Evolutionary conservation across 2,888 invertebrate genomes (phyloP).

Genomic region (Patella depressa): DNA sequence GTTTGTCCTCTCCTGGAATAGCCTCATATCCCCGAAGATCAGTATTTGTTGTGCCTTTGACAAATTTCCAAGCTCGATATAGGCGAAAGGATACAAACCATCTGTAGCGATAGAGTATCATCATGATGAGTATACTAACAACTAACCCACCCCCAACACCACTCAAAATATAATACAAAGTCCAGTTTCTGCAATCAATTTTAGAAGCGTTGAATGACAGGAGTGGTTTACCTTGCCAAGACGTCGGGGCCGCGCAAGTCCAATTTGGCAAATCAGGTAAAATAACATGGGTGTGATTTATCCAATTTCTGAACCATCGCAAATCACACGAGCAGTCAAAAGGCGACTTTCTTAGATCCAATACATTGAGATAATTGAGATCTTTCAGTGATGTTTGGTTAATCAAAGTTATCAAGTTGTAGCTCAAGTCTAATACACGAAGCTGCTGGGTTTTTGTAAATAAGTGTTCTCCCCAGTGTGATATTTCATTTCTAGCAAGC

Average conservation of each 20-base stretch:
- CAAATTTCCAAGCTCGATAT: constrained; percentile 14
- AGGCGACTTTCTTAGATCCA: constrained; percentile 86
- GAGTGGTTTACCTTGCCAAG: constrained; percentile 45
- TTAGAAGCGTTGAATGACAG: constrained; percentile 44
- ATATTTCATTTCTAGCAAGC: constrained; percentile 21
- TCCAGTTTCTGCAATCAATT: constrained; percentile 46
- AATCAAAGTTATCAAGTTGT: constrained; percentile 65
- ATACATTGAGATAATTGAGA: constrained; percentile 77
- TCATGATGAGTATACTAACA: constrained; percentile 24
- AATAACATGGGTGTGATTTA: constrained; percentile 80
- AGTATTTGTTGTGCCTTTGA: neutral
- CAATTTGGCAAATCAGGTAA: constrained; percentile 37
- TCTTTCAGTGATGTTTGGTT: constrained; percentile 73
- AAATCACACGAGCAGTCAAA: constrained; percentile 90
- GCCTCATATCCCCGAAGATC: constrained; percentile 21
- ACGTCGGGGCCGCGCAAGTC: constrained; percentile 46
- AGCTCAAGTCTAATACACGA: constrained; percentile 53
- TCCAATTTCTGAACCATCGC: constrained; percentile 92
- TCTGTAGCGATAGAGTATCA: constrained; percentile 23
- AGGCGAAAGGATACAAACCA: constrained; percentile 30
- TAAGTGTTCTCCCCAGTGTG: constrained; percentile 19
- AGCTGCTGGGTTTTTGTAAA: constrained; percentile 23
- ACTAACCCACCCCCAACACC: constrained; percentile 29
- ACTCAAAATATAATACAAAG: constrained; percentile 39
- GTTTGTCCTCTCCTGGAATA: constrained; percentile 28